Conservation (phyloP, 2,797 vertebrate species). For the Pyrrhura leucotis region DNA sequence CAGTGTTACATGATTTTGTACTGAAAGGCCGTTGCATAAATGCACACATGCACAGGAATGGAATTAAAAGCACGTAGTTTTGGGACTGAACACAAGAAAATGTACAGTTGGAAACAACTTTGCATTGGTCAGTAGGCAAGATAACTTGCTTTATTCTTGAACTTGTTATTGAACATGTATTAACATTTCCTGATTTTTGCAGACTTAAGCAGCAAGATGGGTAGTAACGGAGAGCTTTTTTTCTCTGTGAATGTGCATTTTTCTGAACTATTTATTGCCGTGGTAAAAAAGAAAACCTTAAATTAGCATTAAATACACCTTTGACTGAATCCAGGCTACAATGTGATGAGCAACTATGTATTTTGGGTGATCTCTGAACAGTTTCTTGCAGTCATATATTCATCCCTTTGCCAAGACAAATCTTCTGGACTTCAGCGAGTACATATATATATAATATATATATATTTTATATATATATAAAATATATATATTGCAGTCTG, state of each 20-base stretch:
- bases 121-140: background rate
- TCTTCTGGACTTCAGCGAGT: conserved; percentile 23
- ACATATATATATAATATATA: background rate
- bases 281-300: background rate
- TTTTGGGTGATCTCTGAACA: conserved; percentile 63
- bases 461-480: background rate
- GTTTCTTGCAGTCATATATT: conserved; percentile 24
- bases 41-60: background rate
- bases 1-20: conserved; percentile 21
- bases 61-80: background rate
- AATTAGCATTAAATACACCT: conserved; percentile 37
- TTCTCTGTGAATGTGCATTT: background rate
- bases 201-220: background rate
- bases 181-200: background rate
- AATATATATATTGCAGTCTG: conserved; percentile 17
- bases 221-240: background rate
- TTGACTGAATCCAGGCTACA: conserved; percentile 43
- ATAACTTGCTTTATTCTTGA: conserved; percentile 2
- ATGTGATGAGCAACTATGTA: background rate
- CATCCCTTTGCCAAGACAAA: conserved; percentile 25
- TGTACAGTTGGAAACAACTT: background rate
- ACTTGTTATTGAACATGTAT: background rate
- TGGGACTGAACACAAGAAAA: background rate
- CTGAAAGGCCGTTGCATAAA: conserved; percentile 19
- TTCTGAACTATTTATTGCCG: background rate